Conservation (phyloP, 2,113 vertebrate species). For the Phodopus roborovskii region DNA sequence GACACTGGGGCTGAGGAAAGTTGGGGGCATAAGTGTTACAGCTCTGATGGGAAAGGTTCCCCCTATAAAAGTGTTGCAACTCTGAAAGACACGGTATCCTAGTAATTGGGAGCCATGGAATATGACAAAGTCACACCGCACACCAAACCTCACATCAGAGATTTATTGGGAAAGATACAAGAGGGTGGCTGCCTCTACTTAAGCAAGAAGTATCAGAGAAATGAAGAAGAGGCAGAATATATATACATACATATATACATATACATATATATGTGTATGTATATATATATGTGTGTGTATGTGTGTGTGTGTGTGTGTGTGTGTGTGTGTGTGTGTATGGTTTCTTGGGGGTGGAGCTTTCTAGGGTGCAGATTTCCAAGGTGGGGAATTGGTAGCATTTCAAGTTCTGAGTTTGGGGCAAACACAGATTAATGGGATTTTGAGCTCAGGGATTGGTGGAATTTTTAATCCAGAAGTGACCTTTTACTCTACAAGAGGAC, state of each 20-base stretch:
- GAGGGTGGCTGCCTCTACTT: neutral
- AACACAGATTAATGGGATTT: neutral
- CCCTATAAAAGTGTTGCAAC: neutral
- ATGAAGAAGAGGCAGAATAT: neutral
- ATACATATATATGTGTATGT: too few species aligned
- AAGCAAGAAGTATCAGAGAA: neutral
- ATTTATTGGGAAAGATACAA: neutral
- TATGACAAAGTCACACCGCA: neutral
- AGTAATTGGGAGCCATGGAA: neutral
- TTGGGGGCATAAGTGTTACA: neutral
- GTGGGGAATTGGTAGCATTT: neutral
- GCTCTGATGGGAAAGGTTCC: neutral
- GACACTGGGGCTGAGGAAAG: neutral
- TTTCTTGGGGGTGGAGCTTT: neutral
- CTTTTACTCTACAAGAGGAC: neutral
- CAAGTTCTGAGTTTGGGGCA: neutral
- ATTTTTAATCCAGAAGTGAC: neutral
- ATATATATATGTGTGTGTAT: too few species aligned
- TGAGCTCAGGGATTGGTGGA: too few species aligned
- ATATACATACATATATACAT: too few species aligned
- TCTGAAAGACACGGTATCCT: neutral
- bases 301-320: too few species aligned
- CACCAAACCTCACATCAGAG: neutral
- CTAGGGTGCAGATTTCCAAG: neutral
- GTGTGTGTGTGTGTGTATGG: too few species aligned